These are phyloP conservation scores for Adineta ricciae DNA, from an alignment of 2,888 invertebrate genomes.

Conservation along the genomic window DNA sequence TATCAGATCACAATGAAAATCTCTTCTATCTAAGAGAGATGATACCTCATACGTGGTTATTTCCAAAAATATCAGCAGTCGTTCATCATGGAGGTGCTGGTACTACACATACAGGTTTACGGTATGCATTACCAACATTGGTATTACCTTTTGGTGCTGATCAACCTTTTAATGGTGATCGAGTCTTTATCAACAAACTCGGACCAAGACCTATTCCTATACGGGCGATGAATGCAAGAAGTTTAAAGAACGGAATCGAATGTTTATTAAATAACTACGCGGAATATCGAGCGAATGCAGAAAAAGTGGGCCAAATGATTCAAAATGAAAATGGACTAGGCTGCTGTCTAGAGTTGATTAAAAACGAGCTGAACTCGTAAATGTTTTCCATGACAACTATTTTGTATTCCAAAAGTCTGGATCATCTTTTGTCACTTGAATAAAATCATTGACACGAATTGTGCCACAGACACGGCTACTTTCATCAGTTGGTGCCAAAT, in stretches of 20 bases:
- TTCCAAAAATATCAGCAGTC: neutral
- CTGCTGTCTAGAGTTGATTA: neutral
- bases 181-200: neutral
- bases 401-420: neutral
- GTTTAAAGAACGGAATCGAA: neutral
- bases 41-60: slow-evolving; percentile 12
- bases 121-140: slow-evolving; percentile 8
- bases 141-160: slow-evolving; percentile 16
- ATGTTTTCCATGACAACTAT: neutral
- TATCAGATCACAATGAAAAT: neutral
- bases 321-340: neutral
- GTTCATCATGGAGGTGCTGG: slow-evolving; percentile 16
- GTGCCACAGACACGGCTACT: neutral
- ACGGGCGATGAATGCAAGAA: neutral
- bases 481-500: neutral
- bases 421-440: neutral
- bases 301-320: neutral
- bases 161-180: slow-evolving; percentile 21
- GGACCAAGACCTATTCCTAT: neutral
- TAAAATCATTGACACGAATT: neutral
- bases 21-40: neutral
- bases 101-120: neutral
- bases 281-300: neutral
- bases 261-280: neutral
- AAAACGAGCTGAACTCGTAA: neutral